phyloP scores from a whole-genome alignment of 2,113 vertebrate genomes.

The Alaudala cheleensis region DNA sequence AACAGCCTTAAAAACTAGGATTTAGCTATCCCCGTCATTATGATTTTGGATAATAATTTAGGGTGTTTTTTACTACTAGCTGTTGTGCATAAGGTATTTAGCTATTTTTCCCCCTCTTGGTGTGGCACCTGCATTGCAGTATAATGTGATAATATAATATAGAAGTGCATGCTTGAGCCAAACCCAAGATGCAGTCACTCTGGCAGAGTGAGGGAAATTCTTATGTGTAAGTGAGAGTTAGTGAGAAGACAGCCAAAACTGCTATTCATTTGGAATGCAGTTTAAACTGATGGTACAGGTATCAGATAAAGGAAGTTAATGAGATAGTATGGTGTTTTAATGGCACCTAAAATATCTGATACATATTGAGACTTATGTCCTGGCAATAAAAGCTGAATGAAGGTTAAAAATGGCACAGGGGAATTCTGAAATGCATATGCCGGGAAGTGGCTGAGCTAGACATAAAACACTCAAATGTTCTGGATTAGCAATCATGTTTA shows the following conservation, averaged over 20 bases:
- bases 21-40: not conserved
- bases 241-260: not conserved
- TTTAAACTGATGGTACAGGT: not conserved
- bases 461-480: not conserved
- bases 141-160: not conserved
- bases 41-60: not conserved
- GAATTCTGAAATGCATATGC: constrained; percentile 5
- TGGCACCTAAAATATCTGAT: constrained; percentile 20
- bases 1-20: not conserved
- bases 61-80: not conserved
- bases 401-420: constrained; percentile 1
- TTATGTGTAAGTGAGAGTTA: not conserved
- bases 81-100: not conserved
- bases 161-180: not conserved
- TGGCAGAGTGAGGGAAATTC: not conserved
- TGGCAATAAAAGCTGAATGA: not conserved
- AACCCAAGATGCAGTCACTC: not conserved
- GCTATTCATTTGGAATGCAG: not conserved
- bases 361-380: constrained; percentile 4
- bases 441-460: not conserved
- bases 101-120: not conserved
- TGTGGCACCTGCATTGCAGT: not conserved
- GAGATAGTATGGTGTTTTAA: constrained; percentile 4
- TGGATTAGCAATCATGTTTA: not conserved
- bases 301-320: not conserved